Base-by-base conservation (phyloP, 2,888 invertebrate species). In the Erebia epiphron region DNA sequence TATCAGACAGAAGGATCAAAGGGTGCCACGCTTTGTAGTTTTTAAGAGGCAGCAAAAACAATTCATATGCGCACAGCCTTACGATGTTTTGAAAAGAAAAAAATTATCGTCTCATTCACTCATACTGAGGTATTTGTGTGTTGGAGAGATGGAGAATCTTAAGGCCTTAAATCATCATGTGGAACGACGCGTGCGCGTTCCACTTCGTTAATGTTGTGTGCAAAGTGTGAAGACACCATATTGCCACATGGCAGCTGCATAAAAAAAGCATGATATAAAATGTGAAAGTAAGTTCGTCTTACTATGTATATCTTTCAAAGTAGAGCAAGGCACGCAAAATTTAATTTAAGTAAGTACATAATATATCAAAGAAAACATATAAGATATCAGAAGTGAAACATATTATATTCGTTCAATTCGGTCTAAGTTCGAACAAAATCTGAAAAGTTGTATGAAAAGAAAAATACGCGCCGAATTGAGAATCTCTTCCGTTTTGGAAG, bases 131-230 rank as follows among this genome's bases (percentile, higher is more conserved):
- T 11, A 35, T n/a, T 14, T 7, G 14, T 21, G 57, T 62, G 71
- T 69, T 71, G 61, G 52, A 43, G 73, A 64, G 75, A 75, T 57
- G 71, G 58, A 41, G 60, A 35, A 60, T 65, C 49, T 63, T 70
- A 80, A 75, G 80, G 77, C 84, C 83, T 85, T 83, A 81, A 78
- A 78, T 80, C 84, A 83, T 75, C 76, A 69, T 76, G 85, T 83
- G 87, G 85, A 83, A 86, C 86, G 74, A 75, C 86, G 85, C 84
- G 85, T 87, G 86, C 86, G 86, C 81, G 79, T 79, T 79, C 77
- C 79, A 76, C 78, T 76, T 78, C 77, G 76, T 75, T 79, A 77
- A 80, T 77, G 81, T 81, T 82, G 83, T 84, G 78, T 79, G 78
- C 77, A 75, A 73, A 75, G 73, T 72, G 73, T 70, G 71, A 61